Conservation (phyloP, 2,113 vertebrate genomes). For the Ameiurus melas region DNA sequence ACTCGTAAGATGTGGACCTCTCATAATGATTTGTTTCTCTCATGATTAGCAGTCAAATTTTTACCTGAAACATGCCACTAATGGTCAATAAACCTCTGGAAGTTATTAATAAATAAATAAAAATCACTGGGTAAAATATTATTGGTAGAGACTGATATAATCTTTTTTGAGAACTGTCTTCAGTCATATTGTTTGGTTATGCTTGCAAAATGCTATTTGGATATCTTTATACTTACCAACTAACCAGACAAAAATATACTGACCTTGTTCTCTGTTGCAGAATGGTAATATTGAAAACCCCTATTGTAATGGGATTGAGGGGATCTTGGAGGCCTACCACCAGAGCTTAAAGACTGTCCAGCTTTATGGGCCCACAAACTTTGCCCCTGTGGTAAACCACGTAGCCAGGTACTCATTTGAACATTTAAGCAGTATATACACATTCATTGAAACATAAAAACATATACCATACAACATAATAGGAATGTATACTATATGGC, state of each 20-base stretch:
- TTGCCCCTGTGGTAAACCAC: constrained; percentile 90
- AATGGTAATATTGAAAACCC: constrained; percentile 92
- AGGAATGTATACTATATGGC: neutral
- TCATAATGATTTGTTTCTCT: neutral
- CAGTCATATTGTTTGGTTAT: neutral
- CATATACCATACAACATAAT: neutral
- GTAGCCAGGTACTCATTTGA: constrained; percentile 81
- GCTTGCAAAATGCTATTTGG: neutral
- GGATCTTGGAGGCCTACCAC: constrained; percentile 92
- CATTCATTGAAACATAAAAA: neutral
- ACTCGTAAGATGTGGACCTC: no score
- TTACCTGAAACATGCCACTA: neutral
- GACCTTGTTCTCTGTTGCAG: constrained; percentile 63
- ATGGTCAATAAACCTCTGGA: neutral
- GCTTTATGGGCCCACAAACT: constrained; percentile 94
- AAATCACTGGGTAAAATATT: neutral
- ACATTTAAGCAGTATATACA: neutral
- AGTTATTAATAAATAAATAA: neutral
- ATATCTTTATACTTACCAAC: neutral
- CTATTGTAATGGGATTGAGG: constrained; percentile 89
- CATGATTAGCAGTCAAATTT: neutral
- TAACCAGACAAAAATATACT: neutral
- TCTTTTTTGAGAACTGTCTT: neutral
- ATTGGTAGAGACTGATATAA: neutral
- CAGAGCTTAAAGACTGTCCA: constrained; percentile 91